Base-by-base conservation (phyloP, 2,888 invertebrate genomes). In the Orchesellides sinensis region DNA sequence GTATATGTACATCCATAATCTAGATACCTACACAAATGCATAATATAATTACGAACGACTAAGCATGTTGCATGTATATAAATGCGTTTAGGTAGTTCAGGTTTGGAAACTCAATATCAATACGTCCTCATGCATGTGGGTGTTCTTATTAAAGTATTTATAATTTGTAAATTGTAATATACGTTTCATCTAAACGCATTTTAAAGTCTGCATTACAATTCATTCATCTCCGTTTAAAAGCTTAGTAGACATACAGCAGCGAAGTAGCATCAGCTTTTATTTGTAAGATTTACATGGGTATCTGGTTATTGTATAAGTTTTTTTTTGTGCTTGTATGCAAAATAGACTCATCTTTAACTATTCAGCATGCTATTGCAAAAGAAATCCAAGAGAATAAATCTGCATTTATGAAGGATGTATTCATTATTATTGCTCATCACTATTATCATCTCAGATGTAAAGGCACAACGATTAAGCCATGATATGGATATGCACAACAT, bases 371-470 rank as follows among this genome's bases (percentile, higher is more conserved):
- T 12, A 19, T 23, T 72, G 27, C 61, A 25, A 72, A n/a, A 72
- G 32, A 45, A 27, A 29, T 21, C 45, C n/a, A n/a, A 45, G n/a
- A 32, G 73, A 73, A 73, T 73, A 72, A 72, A 72, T 73, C 63
- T 73, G 61, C 73, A 73, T 73, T 73, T 63, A 61, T 73, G 40
- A 54, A 25, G 61, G n/a, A 63, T 63, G 73, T 47, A 73, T n/a
- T n/a, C 23, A 25, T n/a, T 68, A 61, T 35, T 70, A 70, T 19
- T n/a, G 29, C 47, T 61, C 45, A 56, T 40, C n/a, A n/a, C n/a
- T n/a, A n/a, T n/a, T n/a, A n/a, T n/a, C 54, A 40, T 35, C 65
- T 14, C 25, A 54, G 25, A 54, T 54, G 54, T 47, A 40, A 47
- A 35, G 1, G 23, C 66, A 23, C 21, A 4, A 14, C 12, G 23